phyloP scores from a whole-genome alignment of 1,140 invertebrate genomes.

The Drepana arcuata region DNA sequence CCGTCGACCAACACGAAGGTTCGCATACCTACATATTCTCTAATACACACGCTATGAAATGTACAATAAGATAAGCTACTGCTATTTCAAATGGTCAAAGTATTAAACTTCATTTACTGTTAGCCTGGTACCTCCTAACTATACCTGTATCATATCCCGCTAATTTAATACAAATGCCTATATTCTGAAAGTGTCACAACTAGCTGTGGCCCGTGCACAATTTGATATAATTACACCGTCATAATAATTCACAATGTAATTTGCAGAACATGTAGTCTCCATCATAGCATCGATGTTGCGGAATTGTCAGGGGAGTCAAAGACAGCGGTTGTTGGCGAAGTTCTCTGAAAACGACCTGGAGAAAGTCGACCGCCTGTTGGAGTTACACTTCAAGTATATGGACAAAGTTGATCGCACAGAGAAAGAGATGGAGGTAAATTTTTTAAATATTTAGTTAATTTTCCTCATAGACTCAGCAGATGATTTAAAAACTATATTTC shows the following conservation, averaged over 20 bases:
- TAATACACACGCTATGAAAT: too few relatives aligned
- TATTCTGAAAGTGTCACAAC: too few relatives aligned
- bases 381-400: constrained; percentile 98
- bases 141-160: too few relatives aligned
- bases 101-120: neutral
- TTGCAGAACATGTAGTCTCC: constrained; percentile 92
- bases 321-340: constrained; percentile 93
- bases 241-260: too few relatives aligned
- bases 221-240: too few relatives aligned
- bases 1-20: constrained; percentile 94
- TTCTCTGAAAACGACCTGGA: constrained; percentile 99
- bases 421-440: constrained; percentile 77
- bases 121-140: too few relatives aligned
- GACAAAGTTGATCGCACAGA: constrained; percentile 94
- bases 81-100: neutral
- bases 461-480: too few relatives aligned
- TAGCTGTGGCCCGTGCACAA: too few relatives aligned
- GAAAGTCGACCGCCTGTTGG: constrained; percentile 96
- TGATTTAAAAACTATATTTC: too few relatives aligned
- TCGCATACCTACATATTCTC: too few relatives aligned
- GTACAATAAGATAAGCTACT: too few relatives aligned
- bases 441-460: constrained; percentile 3
- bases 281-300: constrained; percentile 94
- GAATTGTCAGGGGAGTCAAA: constrained; percentile 91
- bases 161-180: too few relatives aligned